A percentile compares a stretch with the other conserved stretches of the same genome.
These are phyloP conservation scores for Cavia porcellus DNA, from an alignment of 2,113 vertebrate genomes.

Conservation along the genomic window DNA sequence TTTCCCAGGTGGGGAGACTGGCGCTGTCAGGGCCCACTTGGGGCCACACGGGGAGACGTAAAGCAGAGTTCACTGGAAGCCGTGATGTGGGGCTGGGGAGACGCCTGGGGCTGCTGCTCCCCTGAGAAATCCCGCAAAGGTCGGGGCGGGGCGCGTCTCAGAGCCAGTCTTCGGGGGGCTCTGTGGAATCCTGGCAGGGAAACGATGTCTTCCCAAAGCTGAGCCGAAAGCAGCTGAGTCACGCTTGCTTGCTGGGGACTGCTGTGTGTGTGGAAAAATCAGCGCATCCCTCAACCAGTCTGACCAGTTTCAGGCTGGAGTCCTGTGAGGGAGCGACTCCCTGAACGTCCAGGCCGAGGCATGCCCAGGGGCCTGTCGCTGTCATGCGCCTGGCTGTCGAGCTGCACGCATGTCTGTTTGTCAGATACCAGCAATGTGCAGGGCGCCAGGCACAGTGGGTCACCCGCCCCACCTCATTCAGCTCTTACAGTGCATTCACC, in stretches of 20 bases:
- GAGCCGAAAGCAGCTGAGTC: conserved; percentile 59
- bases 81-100: fast-evolving
- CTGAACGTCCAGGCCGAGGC: conserved; percentile 70
- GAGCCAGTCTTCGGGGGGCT: not conserved
- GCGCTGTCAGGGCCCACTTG: not conserved
- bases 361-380: not conserved
- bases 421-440: not conserved
- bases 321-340: conserved; percentile 49
- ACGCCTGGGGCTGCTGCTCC: not conserved
- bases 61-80: not conserved
- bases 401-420: not conserved
- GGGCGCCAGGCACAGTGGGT: fast-evolving
- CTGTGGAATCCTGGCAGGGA: not conserved
- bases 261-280: conserved; percentile 76
- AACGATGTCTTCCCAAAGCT: not conserved
- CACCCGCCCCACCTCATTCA: not conserved
- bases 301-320: conserved; percentile 80
- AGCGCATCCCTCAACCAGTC: conserved; percentile 78
- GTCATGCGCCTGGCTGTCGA: not conserved
- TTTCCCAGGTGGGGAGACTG: not conserved
- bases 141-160: not conserved
- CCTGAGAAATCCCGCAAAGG: not conserved
- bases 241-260: conserved; percentile 66
- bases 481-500: not conserved
- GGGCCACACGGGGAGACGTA: not conserved